Percentiles rank a stretch among this genome's conserved stretches.
Conservation (phyloP, 2,888 invertebrate genomes). For the Flexamia atlantica region DNA sequence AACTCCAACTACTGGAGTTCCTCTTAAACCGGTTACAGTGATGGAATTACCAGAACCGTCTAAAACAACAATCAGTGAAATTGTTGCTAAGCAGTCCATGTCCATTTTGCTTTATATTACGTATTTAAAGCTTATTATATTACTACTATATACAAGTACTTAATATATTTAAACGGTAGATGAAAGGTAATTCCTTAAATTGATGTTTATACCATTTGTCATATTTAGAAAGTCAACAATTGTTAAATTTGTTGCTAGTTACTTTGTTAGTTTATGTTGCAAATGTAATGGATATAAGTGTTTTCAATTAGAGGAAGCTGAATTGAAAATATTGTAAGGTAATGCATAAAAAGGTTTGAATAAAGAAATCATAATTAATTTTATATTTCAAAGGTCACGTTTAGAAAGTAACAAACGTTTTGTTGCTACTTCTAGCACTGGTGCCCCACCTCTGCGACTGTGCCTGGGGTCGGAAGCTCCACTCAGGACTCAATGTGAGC, state of each 20-base stretch:
- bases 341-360: background rate
- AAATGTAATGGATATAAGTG: slow-evolving; percentile 33
- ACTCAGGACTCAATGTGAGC: too few species aligned
- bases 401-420: too few species aligned
- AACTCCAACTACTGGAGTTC: background rate
- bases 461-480: too few species aligned
- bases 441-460: too few species aligned
- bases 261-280: slow-evolving; percentile 50
- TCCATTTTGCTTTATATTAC: slow-evolving; percentile 60
- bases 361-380: background rate
- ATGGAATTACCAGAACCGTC: slow-evolving; percentile 33
- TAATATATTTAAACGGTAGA: slow-evolving; percentile 54
- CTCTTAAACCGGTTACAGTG: slow-evolving; percentile 12
- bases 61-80: slow-evolving; percentile 49
- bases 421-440: too few species aligned
- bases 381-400: too few species aligned
- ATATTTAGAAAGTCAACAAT: slow-evolving; percentile 51
- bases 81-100: slow-evolving; percentile 57
- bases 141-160: slow-evolving; percentile 58
- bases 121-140: slow-evolving; percentile 56
- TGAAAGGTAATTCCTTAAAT: slow-evolving; percentile 54
- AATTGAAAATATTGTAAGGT: background rate
- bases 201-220: slow-evolving; percentile 57
- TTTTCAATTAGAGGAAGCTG: slow-evolving; percentile 21
- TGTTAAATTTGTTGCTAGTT: slow-evolving; percentile 58